phyloP scores from a whole-genome alignment of 1,140 invertebrate genomes.

The Diprion similis region DNA sequence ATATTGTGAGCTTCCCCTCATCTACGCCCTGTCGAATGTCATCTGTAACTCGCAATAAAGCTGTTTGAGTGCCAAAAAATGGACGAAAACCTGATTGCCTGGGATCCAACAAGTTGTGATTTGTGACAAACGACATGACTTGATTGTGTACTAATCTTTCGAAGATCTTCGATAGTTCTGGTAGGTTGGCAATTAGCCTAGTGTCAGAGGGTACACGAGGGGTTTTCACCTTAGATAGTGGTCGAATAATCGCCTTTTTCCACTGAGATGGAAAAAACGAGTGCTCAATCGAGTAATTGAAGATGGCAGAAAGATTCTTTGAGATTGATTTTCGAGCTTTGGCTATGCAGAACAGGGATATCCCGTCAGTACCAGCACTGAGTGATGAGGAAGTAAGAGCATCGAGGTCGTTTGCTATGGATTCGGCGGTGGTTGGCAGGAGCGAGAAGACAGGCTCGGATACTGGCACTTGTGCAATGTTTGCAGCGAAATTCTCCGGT shows the following conservation, averaged over 20 bases:
- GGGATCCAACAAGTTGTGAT: constrained; percentile 40
- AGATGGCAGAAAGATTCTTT: too few relatives aligned
- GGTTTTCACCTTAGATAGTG: neutral
- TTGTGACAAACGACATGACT: neutral
- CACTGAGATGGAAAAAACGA: neutral
- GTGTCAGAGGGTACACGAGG: constrained; percentile 8
- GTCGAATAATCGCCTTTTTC: neutral
- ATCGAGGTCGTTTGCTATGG: too few relatives aligned
- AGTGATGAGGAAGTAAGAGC: too few relatives aligned
- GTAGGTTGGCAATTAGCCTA: constrained; percentile 18
- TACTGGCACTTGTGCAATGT: too few relatives aligned
- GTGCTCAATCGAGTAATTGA: neutral
- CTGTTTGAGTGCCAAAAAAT: constrained; percentile 37
- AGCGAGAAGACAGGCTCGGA: too few relatives aligned
- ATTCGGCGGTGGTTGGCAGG: too few relatives aligned
- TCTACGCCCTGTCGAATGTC: constrained; percentile 41
- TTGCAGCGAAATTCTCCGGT: too few relatives aligned
- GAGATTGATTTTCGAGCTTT: neutral
- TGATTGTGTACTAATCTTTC: constrained; percentile 11
- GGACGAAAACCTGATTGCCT: too few relatives aligned
- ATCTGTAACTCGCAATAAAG: constrained; percentile 39
- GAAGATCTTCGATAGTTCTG: too few relatives aligned
- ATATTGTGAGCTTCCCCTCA: constrained; percentile 30
- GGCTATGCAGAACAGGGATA: too few relatives aligned
- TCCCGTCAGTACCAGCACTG: too few relatives aligned